phyloP scores from a whole-genome alignment of 2,113 vertebrate species.

The Aspiorhynchus laticeps region DNA sequence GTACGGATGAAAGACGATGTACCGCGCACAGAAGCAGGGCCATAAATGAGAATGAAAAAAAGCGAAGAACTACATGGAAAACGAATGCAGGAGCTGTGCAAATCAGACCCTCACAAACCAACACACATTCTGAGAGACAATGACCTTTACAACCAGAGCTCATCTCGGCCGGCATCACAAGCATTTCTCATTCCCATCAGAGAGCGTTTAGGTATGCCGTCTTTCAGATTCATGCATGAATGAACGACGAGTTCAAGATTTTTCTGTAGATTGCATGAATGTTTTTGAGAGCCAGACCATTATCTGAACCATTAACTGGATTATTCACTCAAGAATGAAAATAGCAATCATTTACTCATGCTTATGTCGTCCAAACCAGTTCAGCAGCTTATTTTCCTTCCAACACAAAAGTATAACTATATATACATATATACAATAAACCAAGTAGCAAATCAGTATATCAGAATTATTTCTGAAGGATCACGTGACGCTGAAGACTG shows the following conservation, averaged over 20 bases:
- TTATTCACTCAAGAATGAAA: not conserved
- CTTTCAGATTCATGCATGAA: not conserved
- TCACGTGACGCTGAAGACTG: not conserved
- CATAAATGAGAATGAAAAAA: not conserved
- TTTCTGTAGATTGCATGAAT: not conserved
- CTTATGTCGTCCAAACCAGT: not conserved
- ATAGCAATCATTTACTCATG: not conserved
- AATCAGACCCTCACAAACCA: not conserved
- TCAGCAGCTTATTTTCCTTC: not conserved
- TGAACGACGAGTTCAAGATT: not conserved
- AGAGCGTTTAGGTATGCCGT: not conserved
- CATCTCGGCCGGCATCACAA: not conserved
- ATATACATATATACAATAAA: not conserved
- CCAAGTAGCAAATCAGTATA: not conserved
- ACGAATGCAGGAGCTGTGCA: not conserved
- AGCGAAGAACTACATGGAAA: not conserved
- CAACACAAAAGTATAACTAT: not conserved
- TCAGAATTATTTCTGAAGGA: not conserved
- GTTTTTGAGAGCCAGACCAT: not conserved
- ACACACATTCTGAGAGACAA: not conserved
- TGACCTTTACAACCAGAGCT: not conserved
- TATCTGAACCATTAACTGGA: not conserved
- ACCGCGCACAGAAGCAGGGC: not conserved
- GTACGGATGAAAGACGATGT: not conserved
- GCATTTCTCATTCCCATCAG: not conserved